Percentiles rank a stretch among this genome's conserved stretches.
Conservation (phyloP, 92 coral and sea anemone genomes). For the Palythoa grandis region DNA sequence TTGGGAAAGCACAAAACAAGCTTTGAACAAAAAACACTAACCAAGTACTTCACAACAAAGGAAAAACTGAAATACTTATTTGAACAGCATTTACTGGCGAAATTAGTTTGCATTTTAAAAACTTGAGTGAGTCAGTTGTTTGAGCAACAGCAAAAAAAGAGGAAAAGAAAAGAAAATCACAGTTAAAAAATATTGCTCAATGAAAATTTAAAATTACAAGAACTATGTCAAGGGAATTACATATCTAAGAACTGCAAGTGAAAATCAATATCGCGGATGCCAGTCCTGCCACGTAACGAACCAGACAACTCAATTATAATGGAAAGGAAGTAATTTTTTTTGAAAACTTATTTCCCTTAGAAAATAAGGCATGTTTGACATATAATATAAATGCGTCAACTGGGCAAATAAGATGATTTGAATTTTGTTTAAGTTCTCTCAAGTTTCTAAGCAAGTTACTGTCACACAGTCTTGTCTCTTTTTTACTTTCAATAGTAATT, state of each 20-base stretch:
- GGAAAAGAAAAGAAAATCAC: neutral
- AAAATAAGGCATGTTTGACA: constrained; percentile 13
- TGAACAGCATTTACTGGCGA: neutral
- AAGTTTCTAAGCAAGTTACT: neutral
- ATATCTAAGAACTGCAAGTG: neutral
- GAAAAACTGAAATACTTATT: neutral
- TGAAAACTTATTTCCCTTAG: constrained; percentile 1
- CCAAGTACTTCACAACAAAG: neutral
- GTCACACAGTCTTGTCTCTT: neutral
- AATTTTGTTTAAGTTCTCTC: constrained; percentile 30
- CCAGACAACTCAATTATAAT: constrained; percentile 5
- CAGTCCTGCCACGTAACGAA: neutral
- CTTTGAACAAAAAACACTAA: neutral
- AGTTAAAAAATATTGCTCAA: neutral
- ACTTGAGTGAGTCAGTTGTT: neutral
- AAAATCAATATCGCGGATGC: neutral
- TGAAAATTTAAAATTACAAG: neutral
- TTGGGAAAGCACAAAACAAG: neutral
- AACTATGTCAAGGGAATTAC: neutral
- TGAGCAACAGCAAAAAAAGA: neutral
- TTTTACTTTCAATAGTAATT: neutral
- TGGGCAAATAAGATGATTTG: constrained; percentile 34
- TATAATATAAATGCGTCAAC: constrained; percentile 13
- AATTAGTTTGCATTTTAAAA: neutral
- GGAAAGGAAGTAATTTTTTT: neutral